Base-by-base conservation (phyloP, 2,113 vertebrate species). In the Phalacrocorax aristotelis region DNA sequence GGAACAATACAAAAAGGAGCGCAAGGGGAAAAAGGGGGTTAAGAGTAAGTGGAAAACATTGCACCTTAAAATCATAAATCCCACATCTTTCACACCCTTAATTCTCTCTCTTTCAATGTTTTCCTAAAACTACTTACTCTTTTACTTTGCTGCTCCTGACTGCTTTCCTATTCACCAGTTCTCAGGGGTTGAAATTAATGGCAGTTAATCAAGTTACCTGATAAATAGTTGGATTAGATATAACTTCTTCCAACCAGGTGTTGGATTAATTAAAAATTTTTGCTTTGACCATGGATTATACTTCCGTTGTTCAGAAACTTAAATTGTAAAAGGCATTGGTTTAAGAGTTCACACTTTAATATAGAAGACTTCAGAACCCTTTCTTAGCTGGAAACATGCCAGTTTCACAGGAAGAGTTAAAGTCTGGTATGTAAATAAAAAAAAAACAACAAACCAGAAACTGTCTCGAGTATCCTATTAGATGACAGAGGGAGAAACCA, bases 1-100 rank as follows among this genome's bases (percentile, higher is more conserved):
- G 99, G 99, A 99, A 98, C 99, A 99, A 98, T 99, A 99, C 99
- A 99, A 99, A 99, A 99, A 99, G 99, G 99, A 99, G 98, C 99
- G 99, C 98, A 99, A 99, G 98, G 99, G 99, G 97, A 99, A 99
- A 99, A 99, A 99, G 97, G 99, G 99, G 98, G 99, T 99, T 98
- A 99, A 99, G 99, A 99, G 99, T 99, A 99, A 99, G 99, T 99
- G 98, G 98, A 98, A 98, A 98, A 98, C 98, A 98, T 98, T 98
- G 98, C 96, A 96, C 97, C 93, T 98, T 93, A 97, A 97, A 97
- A 97, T 97, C 97, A 97, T 96, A 97, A 97, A 97, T 97, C 96
- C 98, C 93, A 96, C 97, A 95, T 98, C 96, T 98, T 97, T 97
- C 97, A 98, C 97, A 98, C 97, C 93, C 90, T 94, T 90, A 93